Percentiles rank a stretch among this genome's conserved stretches.
phyloP scores from a whole-genome alignment of 92 coral and sea anemone genomes.

The Phenganax subtilis region DNA sequence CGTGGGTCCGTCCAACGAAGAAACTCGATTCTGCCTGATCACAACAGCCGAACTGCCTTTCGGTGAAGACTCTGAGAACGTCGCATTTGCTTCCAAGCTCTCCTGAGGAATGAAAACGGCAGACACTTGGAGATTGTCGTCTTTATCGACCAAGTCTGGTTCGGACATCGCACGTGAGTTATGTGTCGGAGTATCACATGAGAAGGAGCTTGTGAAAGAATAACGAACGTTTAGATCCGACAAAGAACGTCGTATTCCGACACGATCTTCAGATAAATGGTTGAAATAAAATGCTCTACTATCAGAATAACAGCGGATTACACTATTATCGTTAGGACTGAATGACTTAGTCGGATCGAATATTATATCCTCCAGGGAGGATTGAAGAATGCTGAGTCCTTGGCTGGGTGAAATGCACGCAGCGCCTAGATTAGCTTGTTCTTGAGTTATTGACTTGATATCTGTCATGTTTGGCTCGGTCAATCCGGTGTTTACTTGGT shows the following conservation, averaged over 20 bases:
- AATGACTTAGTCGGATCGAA: too few species aligned
- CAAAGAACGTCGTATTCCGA: slow-evolving; percentile 7
- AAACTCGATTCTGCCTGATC: neutral
- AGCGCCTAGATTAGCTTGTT: neutral
- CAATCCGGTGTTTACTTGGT: neutral
- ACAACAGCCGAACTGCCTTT: neutral
- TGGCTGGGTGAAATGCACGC: too few species aligned
- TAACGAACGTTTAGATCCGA: slow-evolving; percentile 5
- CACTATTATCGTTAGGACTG: too few species aligned
- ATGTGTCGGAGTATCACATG: neutral
- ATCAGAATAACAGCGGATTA: too few species aligned
- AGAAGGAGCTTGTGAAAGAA: neutral
- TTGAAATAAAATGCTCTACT: neutral
- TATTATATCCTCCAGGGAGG: too few species aligned
- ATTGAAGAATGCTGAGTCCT: too few species aligned
- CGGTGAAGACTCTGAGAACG: too few species aligned
- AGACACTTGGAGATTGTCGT: neutral
- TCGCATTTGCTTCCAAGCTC: neutral
- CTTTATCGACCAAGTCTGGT: neutral
- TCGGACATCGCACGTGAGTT: neutral
- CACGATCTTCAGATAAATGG: neutral
- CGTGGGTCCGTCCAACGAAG: neutral
- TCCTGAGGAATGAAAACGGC: neutral
- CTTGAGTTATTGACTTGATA: neutral
- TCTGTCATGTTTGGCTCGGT: neutral